Evolutionary conservation across 2,888 invertebrate species (phyloP).

Genomic region (Drosophila rellima): DNA sequence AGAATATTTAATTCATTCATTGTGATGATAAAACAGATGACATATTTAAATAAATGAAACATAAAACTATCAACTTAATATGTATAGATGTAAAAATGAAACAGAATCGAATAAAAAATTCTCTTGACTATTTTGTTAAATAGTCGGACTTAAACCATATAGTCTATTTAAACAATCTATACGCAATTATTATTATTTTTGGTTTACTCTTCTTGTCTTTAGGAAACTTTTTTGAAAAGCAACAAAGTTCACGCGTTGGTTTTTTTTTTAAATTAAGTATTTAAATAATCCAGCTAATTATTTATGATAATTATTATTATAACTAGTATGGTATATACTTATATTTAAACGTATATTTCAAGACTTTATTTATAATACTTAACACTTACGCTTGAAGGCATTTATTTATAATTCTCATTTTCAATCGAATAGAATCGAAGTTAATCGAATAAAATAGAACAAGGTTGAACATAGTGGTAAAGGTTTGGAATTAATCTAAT

Average conservation of each 20-base stretch:
- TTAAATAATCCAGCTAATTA: constrained; percentile 51
- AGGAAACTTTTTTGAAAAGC: constrained; percentile 75
- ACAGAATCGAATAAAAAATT: constrained; percentile 36
- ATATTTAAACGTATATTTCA: constrained; percentile 56
- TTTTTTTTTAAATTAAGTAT: constrained; percentile 11
- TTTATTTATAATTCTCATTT: constrained; percentile 34
- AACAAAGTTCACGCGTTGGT: constrained; percentile 63
- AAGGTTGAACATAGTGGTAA: constrained; percentile 35
- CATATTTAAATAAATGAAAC: constrained; percentile 41
- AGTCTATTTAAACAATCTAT: constrained; percentile 29
- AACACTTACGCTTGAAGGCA: constrained; percentile 79
- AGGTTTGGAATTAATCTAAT: constrained; percentile 33
- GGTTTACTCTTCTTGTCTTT: constrained; percentile 60
- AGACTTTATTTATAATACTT: constrained; percentile 71
- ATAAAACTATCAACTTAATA: constrained; percentile 42
- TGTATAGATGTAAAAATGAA: constrained; percentile 12
- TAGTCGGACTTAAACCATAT: constrained; percentile 31
- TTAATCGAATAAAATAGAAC: constrained; percentile 27
- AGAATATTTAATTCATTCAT: constrained; percentile 65
- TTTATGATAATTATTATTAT: constrained; percentile 35
- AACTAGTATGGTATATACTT: constrained; percentile 40
- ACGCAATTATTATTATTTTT: constrained; percentile 30
- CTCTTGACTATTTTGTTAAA: constrained; percentile 26
- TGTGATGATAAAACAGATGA: constrained; percentile 40
- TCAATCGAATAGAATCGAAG: neutral